A percentile compares a stretch with the other conserved stretches of the same genome.
Evolutionary conservation across 2,797 vertebrate species (phyloP).

Genomic region (Eutrigla gurnardus): DNA sequence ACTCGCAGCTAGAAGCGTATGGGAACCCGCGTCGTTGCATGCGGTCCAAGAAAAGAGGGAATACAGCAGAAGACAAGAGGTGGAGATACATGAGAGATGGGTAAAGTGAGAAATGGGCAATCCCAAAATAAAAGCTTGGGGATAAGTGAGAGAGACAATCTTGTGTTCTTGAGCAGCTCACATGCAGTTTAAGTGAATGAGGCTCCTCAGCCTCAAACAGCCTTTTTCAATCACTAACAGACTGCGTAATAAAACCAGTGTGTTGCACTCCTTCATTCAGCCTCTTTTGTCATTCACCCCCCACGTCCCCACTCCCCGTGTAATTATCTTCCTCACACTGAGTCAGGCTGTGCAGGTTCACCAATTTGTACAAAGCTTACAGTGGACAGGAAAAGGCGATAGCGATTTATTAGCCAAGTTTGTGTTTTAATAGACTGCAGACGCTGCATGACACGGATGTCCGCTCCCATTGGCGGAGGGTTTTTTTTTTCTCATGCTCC

Average conservation of each 20-base stretch:
- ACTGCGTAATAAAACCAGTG: slow-evolving; percentile 69
- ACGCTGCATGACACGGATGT: slow-evolving; percentile 46
- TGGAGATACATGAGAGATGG: slow-evolving; percentile 24
- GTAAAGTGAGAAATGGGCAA: slow-evolving; percentile 38
- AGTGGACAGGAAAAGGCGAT: slow-evolving; percentile 61
- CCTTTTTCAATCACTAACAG: slow-evolving; percentile 51
- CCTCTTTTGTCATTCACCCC: slow-evolving; percentile 8
- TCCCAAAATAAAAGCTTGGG: slow-evolving; percentile 31
- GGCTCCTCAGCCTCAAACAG: too few relatives aligned
- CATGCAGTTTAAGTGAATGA: slow-evolving; percentile 48
- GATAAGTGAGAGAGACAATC: slow-evolving; percentile 9
- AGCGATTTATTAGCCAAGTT: slow-evolving; percentile 63
- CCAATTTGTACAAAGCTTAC: slow-evolving; percentile 51
- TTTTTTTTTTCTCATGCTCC: slow-evolving; percentile 37
- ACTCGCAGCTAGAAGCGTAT: slow-evolving; percentile 60
- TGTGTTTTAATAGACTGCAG: slow-evolving; percentile 72
- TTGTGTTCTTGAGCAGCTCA: slow-evolving; percentile 68
- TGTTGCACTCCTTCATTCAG: slow-evolving; percentile 40
- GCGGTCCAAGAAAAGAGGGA: slow-evolving; percentile 3
- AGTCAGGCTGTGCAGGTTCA: slow-evolving; percentile 54
- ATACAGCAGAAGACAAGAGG: slow-evolving; percentile 5
- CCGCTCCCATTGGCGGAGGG: slow-evolving; percentile 43
- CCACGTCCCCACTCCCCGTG: slow-evolving; percentile 11
- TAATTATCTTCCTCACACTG: slow-evolving; percentile 44
- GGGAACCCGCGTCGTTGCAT: slow-evolving; percentile 32